A percentile compares a stretch with the other conserved stretches of the same genome.
Evolutionary conservation across 2,888 invertebrate genomes (phyloP).

Genomic region (Dryobota labecula): DNA sequence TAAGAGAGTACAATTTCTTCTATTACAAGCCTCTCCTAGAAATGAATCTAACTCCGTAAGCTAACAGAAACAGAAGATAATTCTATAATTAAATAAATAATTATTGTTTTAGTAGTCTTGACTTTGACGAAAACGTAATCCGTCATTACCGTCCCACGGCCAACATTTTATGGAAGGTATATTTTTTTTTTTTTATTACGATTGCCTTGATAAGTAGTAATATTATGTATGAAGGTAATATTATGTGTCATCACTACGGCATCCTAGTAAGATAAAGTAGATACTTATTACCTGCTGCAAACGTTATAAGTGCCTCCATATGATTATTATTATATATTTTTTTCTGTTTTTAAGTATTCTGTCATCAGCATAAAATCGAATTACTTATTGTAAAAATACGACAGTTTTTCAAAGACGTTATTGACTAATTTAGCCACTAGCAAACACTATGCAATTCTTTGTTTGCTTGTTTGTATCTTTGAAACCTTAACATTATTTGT

Average conservation of each 20-base stretch:
- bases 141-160: constrained; percentile 6
- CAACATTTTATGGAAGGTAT: constrained; percentile 9
- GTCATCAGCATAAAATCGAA: constrained; percentile 1
- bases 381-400: constrained; percentile 16
- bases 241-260: constrained; percentile 14
- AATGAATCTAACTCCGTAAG: neutral
- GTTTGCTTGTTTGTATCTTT: constrained; percentile 10
- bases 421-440: constrained; percentile 2
- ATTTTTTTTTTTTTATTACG: constrained; percentile 17
- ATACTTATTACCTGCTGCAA: neutral
- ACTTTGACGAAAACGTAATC: constrained; percentile 5
- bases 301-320: neutral
- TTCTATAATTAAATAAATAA: neutral
- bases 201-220: constrained; percentile 28
- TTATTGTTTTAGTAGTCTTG: neutral
- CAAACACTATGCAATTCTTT: constrained; percentile 7
- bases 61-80: neutral
- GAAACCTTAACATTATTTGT: constrained; percentile 33
- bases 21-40: neutral
- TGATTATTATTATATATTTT: neutral
- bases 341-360: neutral
- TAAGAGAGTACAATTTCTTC: neutral
- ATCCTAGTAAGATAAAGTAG: neutral
- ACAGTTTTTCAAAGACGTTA: constrained; percentile 5
- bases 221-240: constrained; percentile 24